A percentile compares a stretch with the other conserved stretches of the same genome.
Evolutionary conservation across 2,113 vertebrate genomes (phyloP).

Genomic region (Petrocephalus microphthalmus): DNA sequence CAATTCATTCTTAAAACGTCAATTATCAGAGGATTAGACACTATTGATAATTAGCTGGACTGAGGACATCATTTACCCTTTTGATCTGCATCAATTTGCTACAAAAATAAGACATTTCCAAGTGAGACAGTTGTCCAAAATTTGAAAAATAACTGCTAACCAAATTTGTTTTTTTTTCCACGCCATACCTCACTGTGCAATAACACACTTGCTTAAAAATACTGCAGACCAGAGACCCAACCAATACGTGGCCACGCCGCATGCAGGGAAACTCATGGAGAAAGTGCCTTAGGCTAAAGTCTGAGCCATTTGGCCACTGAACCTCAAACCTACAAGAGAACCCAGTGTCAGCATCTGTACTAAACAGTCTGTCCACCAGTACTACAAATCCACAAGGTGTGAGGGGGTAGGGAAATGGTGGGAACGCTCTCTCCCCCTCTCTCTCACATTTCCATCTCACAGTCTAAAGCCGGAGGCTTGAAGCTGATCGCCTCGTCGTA

Average conservation of each 20-base stretch:
- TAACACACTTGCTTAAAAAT: not conserved
- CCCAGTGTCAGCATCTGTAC: slow-evolving; percentile 82
- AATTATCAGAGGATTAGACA: not conserved
- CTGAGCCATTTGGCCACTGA: slow-evolving; percentile 23
- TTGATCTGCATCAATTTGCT: not conserved
- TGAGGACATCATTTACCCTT: not conserved
- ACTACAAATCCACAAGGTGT: slow-evolving; percentile 56
- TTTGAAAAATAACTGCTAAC: slow-evolving; percentile 1
- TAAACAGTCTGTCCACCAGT: slow-evolving; percentile 36
- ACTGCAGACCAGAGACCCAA: not conserved
- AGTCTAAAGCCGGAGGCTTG: slow-evolving; percentile 77
- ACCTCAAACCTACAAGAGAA: slow-evolving; percentile 44
- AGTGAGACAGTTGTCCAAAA: not conserved
- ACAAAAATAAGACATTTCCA: slow-evolving; percentile 3
- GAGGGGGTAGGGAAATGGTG: slow-evolving; percentile 19
- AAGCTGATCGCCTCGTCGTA: slow-evolving; percentile 91
- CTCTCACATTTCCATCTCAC: slow-evolving; percentile 85
- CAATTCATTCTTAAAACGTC: not conserved
- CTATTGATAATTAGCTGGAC: not conserved
- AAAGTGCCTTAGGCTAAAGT: not conserved
- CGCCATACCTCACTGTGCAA: not conserved
- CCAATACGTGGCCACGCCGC: not conserved
- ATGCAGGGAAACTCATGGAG: not conserved
- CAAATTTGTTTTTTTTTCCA: not conserved
- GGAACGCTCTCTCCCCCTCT: slow-evolving; percentile 37